Evolutionary conservation across 2,113 vertebrate genomes (phyloP).

Genomic region (Centropus bengalensis): DNA sequence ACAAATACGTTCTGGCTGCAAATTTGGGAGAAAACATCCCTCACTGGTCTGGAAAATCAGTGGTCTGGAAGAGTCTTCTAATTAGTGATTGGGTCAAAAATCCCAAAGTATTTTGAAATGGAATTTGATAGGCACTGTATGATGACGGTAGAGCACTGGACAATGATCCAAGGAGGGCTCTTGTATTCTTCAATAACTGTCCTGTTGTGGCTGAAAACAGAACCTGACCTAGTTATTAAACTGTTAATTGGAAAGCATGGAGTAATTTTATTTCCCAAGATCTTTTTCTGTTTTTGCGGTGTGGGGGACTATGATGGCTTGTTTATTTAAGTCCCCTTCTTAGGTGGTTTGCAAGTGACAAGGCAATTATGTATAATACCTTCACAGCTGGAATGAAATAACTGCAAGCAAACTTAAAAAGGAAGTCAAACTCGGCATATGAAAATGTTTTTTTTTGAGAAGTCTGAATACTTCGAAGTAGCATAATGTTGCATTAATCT

Average conservation of each 20-base stretch:
- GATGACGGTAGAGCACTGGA: background rate
- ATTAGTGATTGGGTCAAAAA: background rate
- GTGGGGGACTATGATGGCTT: background rate
- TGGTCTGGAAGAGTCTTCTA: background rate
- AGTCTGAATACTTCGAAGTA: background rate
- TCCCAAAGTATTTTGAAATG: background rate
- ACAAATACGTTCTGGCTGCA: background rate
- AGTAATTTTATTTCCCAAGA: background rate
- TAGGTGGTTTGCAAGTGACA: background rate
- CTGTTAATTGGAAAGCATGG: background rate
- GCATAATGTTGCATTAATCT: background rate
- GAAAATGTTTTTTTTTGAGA: constrained; percentile 6
- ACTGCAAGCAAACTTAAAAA: background rate
- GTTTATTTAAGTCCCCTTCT: background rate
- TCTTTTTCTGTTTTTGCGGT: background rate
- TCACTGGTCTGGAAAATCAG: background rate
- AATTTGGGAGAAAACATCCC: background rate
- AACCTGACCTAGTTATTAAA: background rate
- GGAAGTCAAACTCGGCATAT: background rate
- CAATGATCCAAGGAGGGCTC: background rate
- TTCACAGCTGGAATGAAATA: background rate
- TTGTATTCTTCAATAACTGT: background rate
- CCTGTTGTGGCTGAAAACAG: background rate
- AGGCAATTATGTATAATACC: background rate
- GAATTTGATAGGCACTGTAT: background rate